Evolutionary conservation across 35 echinoderm and acorn worm genomes (phyloP), one percentile per base, ranked within the genome.

Genomic region (Holothuria glaberrima): DNA sequence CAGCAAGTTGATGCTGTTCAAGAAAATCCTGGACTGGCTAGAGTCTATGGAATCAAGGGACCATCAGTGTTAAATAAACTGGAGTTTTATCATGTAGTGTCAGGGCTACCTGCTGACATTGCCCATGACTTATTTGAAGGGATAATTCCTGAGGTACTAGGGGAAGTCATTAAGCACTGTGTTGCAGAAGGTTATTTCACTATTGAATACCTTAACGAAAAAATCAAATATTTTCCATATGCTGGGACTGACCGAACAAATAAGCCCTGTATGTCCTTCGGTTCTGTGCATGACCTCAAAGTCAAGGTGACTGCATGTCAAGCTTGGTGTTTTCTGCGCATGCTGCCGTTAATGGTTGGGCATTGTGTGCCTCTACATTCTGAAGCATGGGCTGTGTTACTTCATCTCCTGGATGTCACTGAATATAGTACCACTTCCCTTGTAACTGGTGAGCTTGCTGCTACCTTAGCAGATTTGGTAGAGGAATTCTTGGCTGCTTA

Each of bases 81-180:
- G 31, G 5, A 59, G 25, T 80, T 81, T 63, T 90, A 81, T 61
- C 88, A 90, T 81, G 88, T 81, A 24, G 57, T 41, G n/a, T 0
- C 80, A 62, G 75, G 75, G 1, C 35, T 90, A 44, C 75, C 88
- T 14, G 27, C 88, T 20, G 88, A 90, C 61, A 1, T 90, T 20
- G 88, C 88, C 31, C 88, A 90, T 79, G 88, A 81, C 33, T 67
- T 90, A 25, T 81, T 90, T 90, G 72, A 90, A 59, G 72, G 88
- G 20, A 56, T 90, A 18, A 34, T 90, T 36, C 88, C 73, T 6
- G 72, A 81, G 20, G 72, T 90, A 14, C 27, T 81, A 30, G 29
- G 52, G 18, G 31, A 80, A 35, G 57, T 81, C 5, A 67, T 90
- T n/a, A 59, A 31, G 33, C 4, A 59, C 9, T 90, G 88, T 90